phyloP scores from a whole-genome alignment of 2,113 vertebrate genomes.

The Oryzias celebensis region DNA sequence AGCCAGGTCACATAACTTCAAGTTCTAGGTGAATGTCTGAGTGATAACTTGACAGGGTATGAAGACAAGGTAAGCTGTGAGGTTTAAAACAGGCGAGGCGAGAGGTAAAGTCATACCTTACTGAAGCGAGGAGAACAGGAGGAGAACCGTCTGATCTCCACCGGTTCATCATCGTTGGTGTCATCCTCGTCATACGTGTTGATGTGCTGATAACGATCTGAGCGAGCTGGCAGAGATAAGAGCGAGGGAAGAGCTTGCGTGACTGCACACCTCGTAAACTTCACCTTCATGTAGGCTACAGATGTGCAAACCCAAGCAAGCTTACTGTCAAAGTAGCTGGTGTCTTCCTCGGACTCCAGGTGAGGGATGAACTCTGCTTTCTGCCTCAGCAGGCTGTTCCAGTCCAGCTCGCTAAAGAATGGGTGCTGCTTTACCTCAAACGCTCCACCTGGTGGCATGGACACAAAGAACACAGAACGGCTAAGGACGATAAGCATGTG shows the following conservation, averaged over 20 bases:
- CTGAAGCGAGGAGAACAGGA: constrained; percentile 93
- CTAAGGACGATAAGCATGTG: no score
- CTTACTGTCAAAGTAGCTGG: constrained; percentile 94
- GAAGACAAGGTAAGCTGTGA: not conserved
- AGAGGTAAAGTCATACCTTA: constrained; percentile 78
- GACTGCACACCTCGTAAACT: constrained; percentile 11
- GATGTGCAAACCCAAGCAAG: constrained; percentile 18
- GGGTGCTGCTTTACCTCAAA: constrained; percentile 90
- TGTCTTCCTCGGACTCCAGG: constrained; percentile 93
- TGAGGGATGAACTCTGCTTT: constrained; percentile 93
- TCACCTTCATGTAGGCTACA: constrained; percentile 9
- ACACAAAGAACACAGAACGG: constrained; percentile 1
- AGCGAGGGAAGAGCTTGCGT: constrained; percentile 13
- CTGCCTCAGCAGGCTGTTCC: constrained; percentile 90
- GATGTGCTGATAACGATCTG: constrained; percentile 89
- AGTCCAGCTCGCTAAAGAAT: constrained; percentile 89
- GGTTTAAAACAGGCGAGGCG: constrained; percentile 12
- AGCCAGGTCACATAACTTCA: constrained; percentile 10
- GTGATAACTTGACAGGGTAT: constrained; percentile 6
- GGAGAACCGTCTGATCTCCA: constrained; percentile 93
- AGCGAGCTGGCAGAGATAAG: constrained; percentile 78
- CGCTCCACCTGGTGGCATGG: constrained; percentile 79
- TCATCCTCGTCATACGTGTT: constrained; percentile 92
- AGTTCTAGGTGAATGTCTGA: not conserved
- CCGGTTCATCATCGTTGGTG: constrained; percentile 91